Percentiles rank a stretch among this genome's conserved stretches.
Conservation (phyloP, 2,113 vertebrate species). For the Cercocebus atys region DNA sequence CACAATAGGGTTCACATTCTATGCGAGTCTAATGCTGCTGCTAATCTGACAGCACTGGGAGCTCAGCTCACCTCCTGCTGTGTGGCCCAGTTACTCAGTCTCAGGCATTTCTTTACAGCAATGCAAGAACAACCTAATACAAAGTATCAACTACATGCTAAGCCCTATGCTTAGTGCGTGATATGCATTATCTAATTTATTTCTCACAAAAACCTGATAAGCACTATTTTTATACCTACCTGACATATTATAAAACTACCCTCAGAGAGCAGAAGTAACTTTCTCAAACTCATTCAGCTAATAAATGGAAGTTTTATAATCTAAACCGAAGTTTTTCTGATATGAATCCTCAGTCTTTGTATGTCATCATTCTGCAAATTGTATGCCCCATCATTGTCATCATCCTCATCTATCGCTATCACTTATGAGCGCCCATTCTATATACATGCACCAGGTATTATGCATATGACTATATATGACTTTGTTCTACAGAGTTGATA, state of each 20-base stretch:
- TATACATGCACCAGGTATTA: rapidly evolving
- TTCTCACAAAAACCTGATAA: background rate
- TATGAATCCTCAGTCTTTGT: background rate
- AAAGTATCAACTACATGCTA: background rate
- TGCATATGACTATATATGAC: background rate
- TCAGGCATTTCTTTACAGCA: no score
- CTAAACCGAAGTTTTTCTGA: background rate
- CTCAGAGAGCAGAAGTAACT: background rate
- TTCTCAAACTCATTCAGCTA: background rate
- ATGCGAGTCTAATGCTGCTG: no score
- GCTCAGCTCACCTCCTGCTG: no score
- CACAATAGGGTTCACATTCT: no score
- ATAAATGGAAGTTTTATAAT: background rate
- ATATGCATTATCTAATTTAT: background rate
- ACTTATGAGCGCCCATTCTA: rapidly evolving
- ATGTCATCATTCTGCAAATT: background rate
- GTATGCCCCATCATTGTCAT: rapidly evolving
- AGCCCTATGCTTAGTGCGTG: background rate
- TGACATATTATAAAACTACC: background rate
- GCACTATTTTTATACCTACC: background rate
- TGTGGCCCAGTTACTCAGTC: no score
- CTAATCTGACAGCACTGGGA: no score
- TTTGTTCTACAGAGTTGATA: background rate
- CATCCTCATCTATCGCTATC: rapidly evolving
- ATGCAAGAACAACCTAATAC: background rate